These are phyloP conservation scores for Chloroceryle aenea DNA, from an alignment of 2,113 vertebrate species.

Conservation along the genomic window DNA sequence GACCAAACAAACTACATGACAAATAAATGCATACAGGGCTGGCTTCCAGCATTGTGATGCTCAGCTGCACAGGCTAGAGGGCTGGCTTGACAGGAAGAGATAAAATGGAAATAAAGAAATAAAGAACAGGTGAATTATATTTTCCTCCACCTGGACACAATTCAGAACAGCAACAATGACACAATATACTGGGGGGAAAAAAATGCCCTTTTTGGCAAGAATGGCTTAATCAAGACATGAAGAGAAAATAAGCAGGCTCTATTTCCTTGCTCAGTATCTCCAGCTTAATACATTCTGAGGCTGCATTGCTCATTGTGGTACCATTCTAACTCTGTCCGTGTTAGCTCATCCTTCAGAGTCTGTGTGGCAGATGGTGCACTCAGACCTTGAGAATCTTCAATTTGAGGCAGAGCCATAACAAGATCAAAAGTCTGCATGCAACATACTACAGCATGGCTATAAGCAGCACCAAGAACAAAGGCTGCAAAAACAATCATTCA, in stretches of 20 bases:
- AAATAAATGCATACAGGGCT: not conserved
- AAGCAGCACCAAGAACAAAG: not conserved
- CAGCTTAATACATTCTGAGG: not conserved
- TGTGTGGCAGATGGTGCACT: not conserved
- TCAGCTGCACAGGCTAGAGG: not conserved
- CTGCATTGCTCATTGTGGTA: not conserved
- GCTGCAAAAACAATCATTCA: not conserved
- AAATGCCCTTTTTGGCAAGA: not conserved
- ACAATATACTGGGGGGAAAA: not conserved
- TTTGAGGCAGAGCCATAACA: not conserved
- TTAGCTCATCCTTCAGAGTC: not conserved
- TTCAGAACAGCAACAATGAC: not conserved
- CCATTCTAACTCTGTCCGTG: not conserved
- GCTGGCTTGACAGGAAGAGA: not conserved
- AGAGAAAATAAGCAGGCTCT: not conserved
- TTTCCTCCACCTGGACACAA: not conserved
- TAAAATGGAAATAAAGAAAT: not conserved
- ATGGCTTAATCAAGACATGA: not conserved
- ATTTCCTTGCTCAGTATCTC: not conserved
- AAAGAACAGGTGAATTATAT: not conserved
- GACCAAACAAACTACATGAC: not conserved
- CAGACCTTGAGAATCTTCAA: not conserved
- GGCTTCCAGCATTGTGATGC: not conserved
- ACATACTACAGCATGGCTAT: not conserved
- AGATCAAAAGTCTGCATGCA: not conserved